These are phyloP conservation scores for Serranus cabrilla DNA, from an alignment of 2,797 vertebrate species.

Conservation along the genomic window DNA sequence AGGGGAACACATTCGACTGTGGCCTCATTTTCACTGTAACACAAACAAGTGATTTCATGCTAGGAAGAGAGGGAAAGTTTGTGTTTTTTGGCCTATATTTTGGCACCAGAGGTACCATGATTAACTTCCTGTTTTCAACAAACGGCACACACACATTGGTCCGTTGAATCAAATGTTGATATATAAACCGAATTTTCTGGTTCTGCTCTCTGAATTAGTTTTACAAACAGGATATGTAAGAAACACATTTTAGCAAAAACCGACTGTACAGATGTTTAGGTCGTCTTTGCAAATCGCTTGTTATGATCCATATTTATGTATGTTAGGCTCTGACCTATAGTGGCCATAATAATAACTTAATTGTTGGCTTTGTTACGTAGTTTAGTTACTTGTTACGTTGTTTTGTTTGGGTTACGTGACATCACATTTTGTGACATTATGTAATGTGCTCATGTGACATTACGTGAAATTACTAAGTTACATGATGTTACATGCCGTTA, in stretches of 20 bases:
- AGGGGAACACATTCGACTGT: constrained; percentile 34
- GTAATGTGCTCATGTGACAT: too few species aligned
- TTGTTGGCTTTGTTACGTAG: too few species aligned
- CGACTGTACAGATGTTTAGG: too few species aligned
- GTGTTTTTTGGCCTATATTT: constrained; percentile 40
- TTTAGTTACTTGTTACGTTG: too few species aligned
- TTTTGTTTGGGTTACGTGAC: too few species aligned
- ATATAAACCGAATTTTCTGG: not conserved
- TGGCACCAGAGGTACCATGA: not conserved
- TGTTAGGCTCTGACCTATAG: too few species aligned
- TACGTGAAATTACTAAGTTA: too few species aligned
- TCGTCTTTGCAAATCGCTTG: too few species aligned
- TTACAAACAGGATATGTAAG: not conserved
- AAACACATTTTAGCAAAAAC: not conserved
- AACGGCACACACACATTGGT: accelerated
- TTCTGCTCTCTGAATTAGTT: not conserved
- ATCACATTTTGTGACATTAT: too few species aligned
- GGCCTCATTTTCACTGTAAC: constrained; percentile 55
- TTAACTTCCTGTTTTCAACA: constrained; percentile 6
- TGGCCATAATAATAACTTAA: too few species aligned
- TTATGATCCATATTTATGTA: too few species aligned
- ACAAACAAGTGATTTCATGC: constrained; percentile 51
- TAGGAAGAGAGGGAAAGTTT: constrained; percentile 2
- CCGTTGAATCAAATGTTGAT: not conserved
- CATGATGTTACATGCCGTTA: too few species aligned